phyloP scores from a whole-genome alignment of 2,888 invertebrate genomes.

The Coelinius sp. region DNA sequence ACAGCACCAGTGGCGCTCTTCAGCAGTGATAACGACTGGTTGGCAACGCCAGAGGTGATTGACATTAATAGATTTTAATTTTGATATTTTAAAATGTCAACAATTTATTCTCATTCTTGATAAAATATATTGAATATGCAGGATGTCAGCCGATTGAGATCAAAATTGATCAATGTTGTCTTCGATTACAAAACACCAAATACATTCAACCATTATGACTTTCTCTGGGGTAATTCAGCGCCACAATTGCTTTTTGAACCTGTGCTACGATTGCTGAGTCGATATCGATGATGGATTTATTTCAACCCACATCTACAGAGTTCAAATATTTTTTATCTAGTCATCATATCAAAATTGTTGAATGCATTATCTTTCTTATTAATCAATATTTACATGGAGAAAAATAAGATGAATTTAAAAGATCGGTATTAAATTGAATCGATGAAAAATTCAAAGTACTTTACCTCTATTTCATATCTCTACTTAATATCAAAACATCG shows the following conservation, averaged over 20 bases:
- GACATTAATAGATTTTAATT: neutral
- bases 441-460: too few species aligned
- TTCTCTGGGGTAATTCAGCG: conserved; percentile 63
- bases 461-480: neutral
- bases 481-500: neutral
- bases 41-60: conserved; percentile 60
- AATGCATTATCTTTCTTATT: neutral
- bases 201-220: conserved; percentile 65
- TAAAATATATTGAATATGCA: too few species aligned
- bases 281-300: conserved; percentile 49
- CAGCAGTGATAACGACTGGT: conserved; percentile 60
- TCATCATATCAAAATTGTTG: neutral
- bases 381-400: neutral
- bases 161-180: conserved; percentile 55
- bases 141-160: conserved; percentile 56
- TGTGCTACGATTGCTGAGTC: conserved; percentile 55
- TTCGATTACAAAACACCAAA: conserved; percentile 52
- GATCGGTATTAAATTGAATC: neutral
- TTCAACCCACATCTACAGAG: neutral
- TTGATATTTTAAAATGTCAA: neutral
- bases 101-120: neutral
- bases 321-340: neutral
- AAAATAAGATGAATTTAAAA: neutral
- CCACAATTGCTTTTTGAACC: conserved; percentile 57
- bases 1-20: conserved; percentile 62